Conservation (phyloP, 2,888 invertebrate species). For the Brenthis daphne region DNA sequence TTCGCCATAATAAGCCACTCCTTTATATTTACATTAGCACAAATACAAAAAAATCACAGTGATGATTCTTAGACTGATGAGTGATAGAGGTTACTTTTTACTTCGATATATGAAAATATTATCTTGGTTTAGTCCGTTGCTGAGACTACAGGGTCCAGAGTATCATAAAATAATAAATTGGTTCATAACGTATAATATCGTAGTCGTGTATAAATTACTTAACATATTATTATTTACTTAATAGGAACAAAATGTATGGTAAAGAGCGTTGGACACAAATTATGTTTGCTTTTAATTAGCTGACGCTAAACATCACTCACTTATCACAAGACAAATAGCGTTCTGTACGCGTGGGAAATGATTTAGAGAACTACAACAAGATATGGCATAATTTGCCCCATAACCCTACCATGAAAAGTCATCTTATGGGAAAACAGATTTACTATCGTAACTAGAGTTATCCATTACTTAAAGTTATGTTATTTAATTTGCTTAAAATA, state of each 20-base stretch:
- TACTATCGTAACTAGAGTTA: conserved; percentile 6
- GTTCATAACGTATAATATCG: too few species aligned
- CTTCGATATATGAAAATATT: too few species aligned
- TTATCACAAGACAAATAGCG: conserved; percentile 44
- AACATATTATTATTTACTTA: background rate
- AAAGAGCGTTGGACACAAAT: conserved; percentile 16
- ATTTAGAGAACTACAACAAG: conserved; percentile 51
- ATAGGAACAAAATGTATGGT: background rate
- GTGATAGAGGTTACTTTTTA: too few species aligned
- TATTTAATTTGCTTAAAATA: too few species aligned
- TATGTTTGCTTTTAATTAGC: conserved; percentile 76
- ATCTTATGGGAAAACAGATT: background rate
- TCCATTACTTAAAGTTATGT: background rate
- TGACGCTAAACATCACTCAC: conserved; percentile 55
- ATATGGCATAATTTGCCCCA: conserved; percentile 43
- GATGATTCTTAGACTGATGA: too few species aligned
- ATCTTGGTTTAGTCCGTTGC: too few species aligned
- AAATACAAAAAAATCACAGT: too few species aligned
- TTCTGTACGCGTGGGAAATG: conserved; percentile 66
- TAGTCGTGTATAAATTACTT: too few species aligned
- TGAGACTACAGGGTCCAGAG: too few species aligned
- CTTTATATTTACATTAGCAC: too few species aligned
- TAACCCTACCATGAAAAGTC: background rate
- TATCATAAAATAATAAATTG: too few species aligned
- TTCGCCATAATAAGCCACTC: too few species aligned